Conservation (phyloP, 2,888 invertebrate genomes). For the Ectropis crepuscularia region DNA sequence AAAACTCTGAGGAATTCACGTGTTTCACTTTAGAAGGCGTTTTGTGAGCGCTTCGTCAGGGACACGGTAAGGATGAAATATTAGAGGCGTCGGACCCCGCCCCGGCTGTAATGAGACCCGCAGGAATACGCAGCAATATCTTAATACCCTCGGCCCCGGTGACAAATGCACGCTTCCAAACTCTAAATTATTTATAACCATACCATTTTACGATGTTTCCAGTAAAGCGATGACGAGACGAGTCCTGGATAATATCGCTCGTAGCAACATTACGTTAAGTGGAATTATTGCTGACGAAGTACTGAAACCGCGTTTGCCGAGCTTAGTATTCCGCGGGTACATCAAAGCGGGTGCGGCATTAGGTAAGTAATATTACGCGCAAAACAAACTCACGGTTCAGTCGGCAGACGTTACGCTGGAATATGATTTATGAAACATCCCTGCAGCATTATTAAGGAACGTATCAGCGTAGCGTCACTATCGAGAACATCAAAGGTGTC, state of each 20-base stretch:
- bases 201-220: slow-evolving; percentile 67
- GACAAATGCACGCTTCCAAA: slow-evolving; percentile 80
- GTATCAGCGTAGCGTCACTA: slow-evolving; percentile 53
- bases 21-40: slow-evolving; percentile 52
- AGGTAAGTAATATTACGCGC: slow-evolving; percentile 54
- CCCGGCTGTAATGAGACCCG: slow-evolving; percentile 78
- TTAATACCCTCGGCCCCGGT: slow-evolving; percentile 78
- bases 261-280: slow-evolving; percentile 60
- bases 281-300: slow-evolving; percentile 68
- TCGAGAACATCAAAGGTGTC: slow-evolving; percentile 69
- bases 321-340: slow-evolving; percentile 58
- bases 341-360: slow-evolving; percentile 64
- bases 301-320: slow-evolving; percentile 53
- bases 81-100: slow-evolving; percentile 71
- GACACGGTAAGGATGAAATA: slow-evolving; percentile 74
- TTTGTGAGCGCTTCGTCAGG: slow-evolving; percentile 54
- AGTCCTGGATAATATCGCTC: slow-evolving; percentile 61
- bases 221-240: slow-evolving; percentile 67
- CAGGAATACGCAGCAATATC: slow-evolving; percentile 82
- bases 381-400: slow-evolving; percentile 56
- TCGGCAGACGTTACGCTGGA: slow-evolving; percentile 54
- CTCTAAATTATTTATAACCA: slow-evolving; percentile 82
- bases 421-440: slow-evolving; percentile 63
- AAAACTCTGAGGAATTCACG: slow-evolving; percentile 53
- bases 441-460: slow-evolving; percentile 46